phyloP scores from a whole-genome alignment of 30 jellyfish, hydroid and myxozoan genomes.

The Pelagia noctiluca region DNA sequence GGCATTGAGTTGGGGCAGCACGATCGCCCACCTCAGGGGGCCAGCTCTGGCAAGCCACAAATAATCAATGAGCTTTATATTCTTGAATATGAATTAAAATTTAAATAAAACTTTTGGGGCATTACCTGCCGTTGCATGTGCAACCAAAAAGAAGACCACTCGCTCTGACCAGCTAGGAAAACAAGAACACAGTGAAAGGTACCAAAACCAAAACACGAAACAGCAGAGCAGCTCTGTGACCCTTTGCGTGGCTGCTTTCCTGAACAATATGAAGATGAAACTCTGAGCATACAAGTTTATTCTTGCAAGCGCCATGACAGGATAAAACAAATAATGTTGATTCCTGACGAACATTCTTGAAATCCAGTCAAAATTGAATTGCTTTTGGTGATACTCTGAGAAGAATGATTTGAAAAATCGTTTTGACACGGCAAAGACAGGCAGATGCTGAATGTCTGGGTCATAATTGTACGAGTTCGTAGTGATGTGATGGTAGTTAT shows the following conservation, averaged over 20 bases:
- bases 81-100: too few species aligned
- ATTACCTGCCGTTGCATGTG: constrained; percentile 95
- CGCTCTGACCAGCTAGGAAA: constrained; percentile 70
- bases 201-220: constrained; percentile 79
- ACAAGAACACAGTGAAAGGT: constrained; percentile 50
- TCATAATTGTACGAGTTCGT: constrained; percentile 90
- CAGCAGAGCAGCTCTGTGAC: constrained; percentile 58
- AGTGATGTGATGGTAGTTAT: constrained; percentile 89
- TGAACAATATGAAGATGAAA: constrained; percentile 44
- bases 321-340: constrained; percentile 87
- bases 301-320: constrained; percentile 93
- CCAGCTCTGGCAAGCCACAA: too few species aligned
- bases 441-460: constrained; percentile 96
- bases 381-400: constrained; percentile 81
- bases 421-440: constrained; percentile 88
- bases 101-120: too few species aligned
- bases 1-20: too few species aligned
- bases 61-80: too few species aligned
- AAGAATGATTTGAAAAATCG: constrained; percentile 74
- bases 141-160: constrained; percentile 53
- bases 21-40: too few species aligned
- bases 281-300: constrained; percentile 94
- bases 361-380: constrained; percentile 65
- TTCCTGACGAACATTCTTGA: constrained; percentile 70
- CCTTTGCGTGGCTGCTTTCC: constrained; percentile 24